A percentile compares a stretch with the other conserved stretches of the same genome.
These are phyloP conservation scores for Trichogramma dendrolimi DNA, from an alignment of 2,888 invertebrate genomes.

Conservation along the genomic window DNA sequence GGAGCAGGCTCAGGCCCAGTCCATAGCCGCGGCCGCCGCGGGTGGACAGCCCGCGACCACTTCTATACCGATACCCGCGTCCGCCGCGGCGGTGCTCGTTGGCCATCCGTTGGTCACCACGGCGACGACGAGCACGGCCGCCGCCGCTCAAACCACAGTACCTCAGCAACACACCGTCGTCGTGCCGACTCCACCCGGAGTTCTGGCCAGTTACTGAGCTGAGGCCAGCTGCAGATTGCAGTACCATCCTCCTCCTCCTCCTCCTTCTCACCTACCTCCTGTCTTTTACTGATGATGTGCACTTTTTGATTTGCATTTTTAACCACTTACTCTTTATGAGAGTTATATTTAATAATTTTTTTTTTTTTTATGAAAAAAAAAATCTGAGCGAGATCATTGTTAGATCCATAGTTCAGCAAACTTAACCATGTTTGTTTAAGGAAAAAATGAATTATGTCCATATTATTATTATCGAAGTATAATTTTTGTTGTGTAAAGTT, in stretches of 20 bases:
- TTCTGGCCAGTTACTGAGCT: slow-evolving; percentile 54
- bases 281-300: too few species aligned
- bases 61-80: slow-evolving; percentile 46
- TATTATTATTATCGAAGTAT: too few species aligned
- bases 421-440: too few species aligned
- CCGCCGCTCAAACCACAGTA: slow-evolving; percentile 46
- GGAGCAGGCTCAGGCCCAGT: slow-evolving; percentile 69
- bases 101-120: slow-evolving; percentile 45
- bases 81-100: slow-evolving; percentile 51
- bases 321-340: too few species aligned
- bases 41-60: slow-evolving; percentile 61
- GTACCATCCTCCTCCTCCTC: not conserved
- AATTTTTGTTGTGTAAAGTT: too few species aligned
- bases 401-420: too few species aligned
- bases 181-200: slow-evolving; percentile 57
- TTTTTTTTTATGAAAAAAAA: too few species aligned
- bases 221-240: slow-evolving; percentile 9
- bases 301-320: too few species aligned
- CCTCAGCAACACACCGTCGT: slow-evolving; percentile 56
- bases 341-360: too few species aligned
- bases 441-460: too few species aligned
- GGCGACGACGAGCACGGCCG: slow-evolving; percentile 37
- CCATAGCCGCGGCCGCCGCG: slow-evolving; percentile 52
- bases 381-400: too few species aligned
- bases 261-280: too few species aligned